phyloP scores from a whole-genome alignment of 2,797 vertebrate species.

The Gallinago solitaria region DNA sequence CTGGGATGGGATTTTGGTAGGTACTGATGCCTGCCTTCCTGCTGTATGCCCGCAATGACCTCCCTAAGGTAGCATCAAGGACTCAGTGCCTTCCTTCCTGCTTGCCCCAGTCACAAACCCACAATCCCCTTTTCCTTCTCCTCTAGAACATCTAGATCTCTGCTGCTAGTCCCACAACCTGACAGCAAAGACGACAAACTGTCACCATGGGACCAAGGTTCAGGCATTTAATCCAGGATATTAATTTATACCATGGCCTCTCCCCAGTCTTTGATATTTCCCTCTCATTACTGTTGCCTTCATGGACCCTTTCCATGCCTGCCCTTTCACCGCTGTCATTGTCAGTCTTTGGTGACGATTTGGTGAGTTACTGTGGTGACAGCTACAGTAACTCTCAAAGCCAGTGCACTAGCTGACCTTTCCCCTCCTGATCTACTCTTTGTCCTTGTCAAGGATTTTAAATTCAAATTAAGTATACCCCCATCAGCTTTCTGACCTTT shows the following conservation, averaged over 20 bases:
- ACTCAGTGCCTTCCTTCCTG: background rate
- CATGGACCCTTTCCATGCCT: background rate
- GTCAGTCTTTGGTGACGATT: background rate
- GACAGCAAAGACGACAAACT: background rate
- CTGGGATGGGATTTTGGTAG: background rate
- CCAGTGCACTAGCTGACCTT: background rate
- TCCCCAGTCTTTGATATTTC: background rate
- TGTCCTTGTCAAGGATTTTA: background rate
- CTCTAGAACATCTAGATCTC: background rate
- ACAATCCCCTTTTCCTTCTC: background rate
- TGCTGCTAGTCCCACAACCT: background rate
- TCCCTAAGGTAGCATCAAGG: background rate
- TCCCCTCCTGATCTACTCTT: background rate
- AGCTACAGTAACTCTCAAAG: background rate
- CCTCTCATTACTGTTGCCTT: background rate
- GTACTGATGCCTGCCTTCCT: background rate
- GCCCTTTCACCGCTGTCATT: background rate
- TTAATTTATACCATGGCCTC: background rate
- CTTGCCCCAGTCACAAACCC: background rate
- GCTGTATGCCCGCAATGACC: rapidly evolving
- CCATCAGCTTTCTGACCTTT: background rate
- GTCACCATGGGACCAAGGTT: background rate
- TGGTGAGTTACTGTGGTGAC: background rate
- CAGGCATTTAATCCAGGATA: background rate
- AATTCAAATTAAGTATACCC: background rate